Evolutionary conservation across 37 sponge, comb jelly and placozoan genomes (phyloP), one percentile per base, ranked within the genome.

Genomic region (Hormiphora californensis): DNA sequence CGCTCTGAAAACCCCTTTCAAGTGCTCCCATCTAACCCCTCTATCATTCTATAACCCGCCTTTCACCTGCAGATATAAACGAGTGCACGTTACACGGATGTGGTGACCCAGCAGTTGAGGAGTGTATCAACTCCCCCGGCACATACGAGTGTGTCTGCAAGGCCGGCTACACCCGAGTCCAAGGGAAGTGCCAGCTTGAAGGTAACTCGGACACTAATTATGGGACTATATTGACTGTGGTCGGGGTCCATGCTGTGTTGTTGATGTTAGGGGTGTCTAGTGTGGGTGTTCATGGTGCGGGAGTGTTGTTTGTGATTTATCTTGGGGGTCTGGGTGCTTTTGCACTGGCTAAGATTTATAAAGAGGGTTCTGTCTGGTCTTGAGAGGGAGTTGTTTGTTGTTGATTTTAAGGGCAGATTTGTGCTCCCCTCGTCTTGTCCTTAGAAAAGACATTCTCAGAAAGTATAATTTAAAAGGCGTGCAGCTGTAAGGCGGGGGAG

Each of bases 71-170:
- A 54, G 90, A 90, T 67, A 88, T 91, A 37, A 86, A 94, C 65
- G 95, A 94, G 86, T 94, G 95, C 86, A 69, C 12, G n/a, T 61
- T 55, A 27, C 91, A 86, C 3, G 54, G 15, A 21, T 94, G 95
- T 62, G 85, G 63, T 17, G 93, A 89, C 21, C 93, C 91, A 0
- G 90, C 88, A n/a, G 28, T 73, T 43, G 81, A 73, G 12, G 91
- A 91, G 63, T 94, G 95, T 88, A 88, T 87, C 15, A 94, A 94
- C 63, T 55, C 87, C n/a, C 88, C 81, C 11, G 95, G 95, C 0
- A 85, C 88, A 0, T 90, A 87, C 86, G 63, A 51, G 22, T 95
- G 95, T 69, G 61, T 89, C 63, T 95, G 95, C 81, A 88, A 55
- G 67, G 54, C 57, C 3, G 95, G 89, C 1, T 87, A 90, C 43